Conservation (phyloP, 2,888 invertebrate species). For the Mythimna loreyi region DNA sequence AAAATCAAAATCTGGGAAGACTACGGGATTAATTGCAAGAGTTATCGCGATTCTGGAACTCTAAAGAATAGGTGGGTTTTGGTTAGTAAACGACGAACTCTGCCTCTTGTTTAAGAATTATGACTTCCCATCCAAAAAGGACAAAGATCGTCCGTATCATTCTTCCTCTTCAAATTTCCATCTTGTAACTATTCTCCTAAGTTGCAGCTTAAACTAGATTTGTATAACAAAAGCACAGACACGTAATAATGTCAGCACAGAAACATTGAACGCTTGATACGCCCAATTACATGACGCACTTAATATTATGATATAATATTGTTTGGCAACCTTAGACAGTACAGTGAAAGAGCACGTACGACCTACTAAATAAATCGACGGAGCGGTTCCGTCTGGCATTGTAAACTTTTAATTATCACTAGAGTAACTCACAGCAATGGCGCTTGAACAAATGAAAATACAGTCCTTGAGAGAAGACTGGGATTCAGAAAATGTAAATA, state of each 20-base stretch:
- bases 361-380: slow-evolving; percentile 62
- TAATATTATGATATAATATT: slow-evolving; percentile 45
- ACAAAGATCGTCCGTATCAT: not conserved
- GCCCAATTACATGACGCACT: slow-evolving; percentile 37
- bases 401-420: slow-evolving; percentile 51
- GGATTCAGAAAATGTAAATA: not conserved
- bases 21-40: no score
- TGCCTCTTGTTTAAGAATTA: no score
- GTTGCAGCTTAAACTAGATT: slow-evolving; percentile 9
- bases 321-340: slow-evolving; percentile 48
- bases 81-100: not conserved
- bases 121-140: no score
- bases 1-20: no score
- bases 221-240: slow-evolving; percentile 2
- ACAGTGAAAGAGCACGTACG: slow-evolving; percentile 67
- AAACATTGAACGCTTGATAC: slow-evolving; percentile 26
- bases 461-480: not conserved
- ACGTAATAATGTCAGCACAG: slow-evolving; percentile 26
- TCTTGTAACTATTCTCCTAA: not conserved
- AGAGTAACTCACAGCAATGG: slow-evolving; percentile 27
- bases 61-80: not conserved
- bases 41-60: no score
- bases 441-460: slow-evolving; percentile 1
- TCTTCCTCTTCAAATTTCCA: not conserved
- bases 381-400: slow-evolving; percentile 39